Evolutionary conservation across 2,888 invertebrate species (phyloP), one percentile per base, ranked within the genome.

Genomic region (Phragmatobia fuliginosa): DNA sequence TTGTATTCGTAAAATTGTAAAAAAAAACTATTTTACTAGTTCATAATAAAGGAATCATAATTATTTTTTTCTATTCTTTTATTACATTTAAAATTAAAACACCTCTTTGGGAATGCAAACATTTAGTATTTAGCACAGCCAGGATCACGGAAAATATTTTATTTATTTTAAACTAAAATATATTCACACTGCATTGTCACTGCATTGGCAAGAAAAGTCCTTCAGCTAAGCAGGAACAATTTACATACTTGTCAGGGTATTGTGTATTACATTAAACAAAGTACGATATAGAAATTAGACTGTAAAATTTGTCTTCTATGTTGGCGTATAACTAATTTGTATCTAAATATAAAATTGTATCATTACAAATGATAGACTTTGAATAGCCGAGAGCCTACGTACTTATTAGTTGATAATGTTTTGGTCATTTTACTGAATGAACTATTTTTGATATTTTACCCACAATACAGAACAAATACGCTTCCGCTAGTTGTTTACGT

Each of bases 81-180:
- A 49, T 8, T 49, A 21, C 8, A 49, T 49, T 49, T 36, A 25
- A 60, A 49, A 45, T 25, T 60, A 49, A 66, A 60, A 45, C 6
- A 25, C 18, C 32, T 45, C 79, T 83, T 83, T 83, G 83, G 80
- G 70, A 76, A 80, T 79, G 77, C 64, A 77, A 74, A 77, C 21
- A 45, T 63, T 56, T 56, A 14, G 28, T 67, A 73, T 70, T 77
- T 76, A 62, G 73, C 84, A 84, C 84, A 84, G 84, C 84, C 84
- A 79, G 71, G 75, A 73, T 78, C 71, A 79, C 66, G 80, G 74
- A 77, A 70, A 18, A 52, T 33, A n/a, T n/a, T 45, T n/a, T 10
- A n/a, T 21, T 4, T 25, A 11, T 25, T 52, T 52, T 11, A 28
- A 52, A 52, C 52, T 52, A 49, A 49, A 49, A 49, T n/a, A 49